These are phyloP conservation scores for Chondrilla cf. caribensis DNA, from an alignment of 37 sponge, comb jelly and placozoan genomes.

Conservation along the genomic window DNA sequence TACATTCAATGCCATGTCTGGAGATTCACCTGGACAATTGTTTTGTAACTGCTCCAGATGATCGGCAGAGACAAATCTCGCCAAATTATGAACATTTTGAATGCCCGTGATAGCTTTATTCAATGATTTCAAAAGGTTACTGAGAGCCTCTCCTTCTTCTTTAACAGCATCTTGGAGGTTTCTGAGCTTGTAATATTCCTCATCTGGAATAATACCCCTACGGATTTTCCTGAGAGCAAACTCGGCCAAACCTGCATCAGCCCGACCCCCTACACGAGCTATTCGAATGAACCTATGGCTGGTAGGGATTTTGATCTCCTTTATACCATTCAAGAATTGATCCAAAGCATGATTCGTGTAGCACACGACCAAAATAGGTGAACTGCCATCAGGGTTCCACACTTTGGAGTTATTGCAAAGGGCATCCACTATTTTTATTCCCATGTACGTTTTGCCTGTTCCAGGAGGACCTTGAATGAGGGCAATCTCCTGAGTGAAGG, in stretches of 20 bases:
- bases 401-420: conserved; percentile 38
- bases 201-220: neutral
- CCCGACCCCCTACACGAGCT: neutral
- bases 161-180: neutral
- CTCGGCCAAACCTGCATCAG: neutral
- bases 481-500: conserved; percentile 73
- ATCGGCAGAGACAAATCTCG: too few species aligned
- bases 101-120: too few species aligned
- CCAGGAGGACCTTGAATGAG: conserved; percentile 97
- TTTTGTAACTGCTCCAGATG: too few species aligned
- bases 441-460: conserved; percentile 92
- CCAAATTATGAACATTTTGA: too few species aligned
- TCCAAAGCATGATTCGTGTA: conserved; percentile 97
- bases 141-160: neutral
- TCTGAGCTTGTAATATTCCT: neutral
- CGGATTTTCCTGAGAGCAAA: neutral
- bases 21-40: too few species aligned
- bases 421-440: conserved; percentile 65
- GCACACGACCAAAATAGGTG: conserved; percentile 87
- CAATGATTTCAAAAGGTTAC: too few species aligned
- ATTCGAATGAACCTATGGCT: neutral
- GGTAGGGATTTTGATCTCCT: neutral
- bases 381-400: conserved; percentile 51
- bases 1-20: too few species aligned
- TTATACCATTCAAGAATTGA: conserved; percentile 82